A percentile compares a stretch with the other conserved stretches of the same genome.
These are phyloP conservation scores for Pimpla rufipes DNA, from an alignment of 2,888 invertebrate species.

Conservation along the genomic window DNA sequence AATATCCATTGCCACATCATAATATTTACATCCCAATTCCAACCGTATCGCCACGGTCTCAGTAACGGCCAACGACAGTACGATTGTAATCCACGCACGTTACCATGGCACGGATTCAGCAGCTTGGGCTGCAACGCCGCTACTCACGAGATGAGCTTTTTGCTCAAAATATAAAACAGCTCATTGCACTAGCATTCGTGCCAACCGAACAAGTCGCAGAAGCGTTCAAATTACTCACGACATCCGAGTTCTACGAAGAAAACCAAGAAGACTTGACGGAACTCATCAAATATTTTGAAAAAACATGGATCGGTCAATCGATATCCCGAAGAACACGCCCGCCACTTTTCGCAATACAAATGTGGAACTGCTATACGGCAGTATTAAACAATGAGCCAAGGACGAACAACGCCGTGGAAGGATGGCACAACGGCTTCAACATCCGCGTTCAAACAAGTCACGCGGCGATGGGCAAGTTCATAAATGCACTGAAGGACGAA, in stretches of 20 bases:
- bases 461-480: slow-evolving; percentile 38
- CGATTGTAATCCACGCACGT: slow-evolving; percentile 1
- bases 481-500: slow-evolving; percentile 24
- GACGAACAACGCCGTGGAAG: slow-evolving; percentile 26
- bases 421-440: slow-evolving; percentile 19
- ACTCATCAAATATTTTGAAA: slow-evolving; percentile 26
- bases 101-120: slow-evolving; percentile 8
- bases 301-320: slow-evolving; percentile 11
- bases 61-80: too few species aligned
- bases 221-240: slow-evolving; percentile 11
- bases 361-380: slow-evolving; percentile 29
- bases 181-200: slow-evolving; percentile 36
- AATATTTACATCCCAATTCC: too few species aligned
- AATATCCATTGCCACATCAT: too few species aligned
- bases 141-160: slow-evolving; percentile 21
- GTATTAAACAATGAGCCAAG: slow-evolving; percentile 18
- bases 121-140: slow-evolving; percentile 6
- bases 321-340: neutral
- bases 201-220: neutral
- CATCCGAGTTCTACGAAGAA: slow-evolving; percentile 7
- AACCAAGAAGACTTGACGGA: slow-evolving; percentile 21
- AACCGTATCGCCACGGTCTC: too few species aligned
- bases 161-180: slow-evolving; percentile 7
- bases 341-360: neutral
- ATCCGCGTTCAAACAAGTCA: slow-evolving; percentile 15